A percentile compares a stretch with the other conserved stretches of the same genome.
These are phyloP conservation scores for Notocelia uddmanniana DNA, from an alignment of 2,888 invertebrate species.

Conservation along the genomic window DNA sequence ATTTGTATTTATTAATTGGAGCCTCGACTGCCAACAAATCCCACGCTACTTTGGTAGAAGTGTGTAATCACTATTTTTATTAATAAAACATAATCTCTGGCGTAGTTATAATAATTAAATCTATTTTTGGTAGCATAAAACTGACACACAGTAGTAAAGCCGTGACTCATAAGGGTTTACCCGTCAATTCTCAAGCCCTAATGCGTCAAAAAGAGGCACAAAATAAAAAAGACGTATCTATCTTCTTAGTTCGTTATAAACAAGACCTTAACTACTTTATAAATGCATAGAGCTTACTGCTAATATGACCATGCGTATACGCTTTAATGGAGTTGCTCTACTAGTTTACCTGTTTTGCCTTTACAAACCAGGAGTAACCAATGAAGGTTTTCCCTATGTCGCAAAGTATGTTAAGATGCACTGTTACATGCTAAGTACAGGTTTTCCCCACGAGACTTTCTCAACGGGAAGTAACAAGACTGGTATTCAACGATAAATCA, in stretches of 20 bases:
- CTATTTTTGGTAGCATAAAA: background rate
- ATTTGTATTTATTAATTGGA: no score
- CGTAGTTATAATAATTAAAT: no score
- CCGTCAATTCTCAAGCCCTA: conserved; percentile 3
- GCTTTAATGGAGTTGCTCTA: background rate
- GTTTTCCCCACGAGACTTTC: background rate
- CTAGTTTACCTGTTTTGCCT: background rate
- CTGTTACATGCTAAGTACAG: background rate
- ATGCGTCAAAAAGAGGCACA: background rate
- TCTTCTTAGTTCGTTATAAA: background rate
- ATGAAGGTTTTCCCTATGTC: conserved; percentile 1
- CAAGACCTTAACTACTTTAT: background rate
- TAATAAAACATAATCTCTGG: no score
- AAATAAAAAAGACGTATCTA: background rate
- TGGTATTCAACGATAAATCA: no score
- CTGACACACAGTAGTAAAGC: background rate
- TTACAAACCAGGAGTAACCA: conserved; percentile 1
- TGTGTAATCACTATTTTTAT: no score
- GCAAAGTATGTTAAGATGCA: background rate
- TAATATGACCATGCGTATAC: background rate
- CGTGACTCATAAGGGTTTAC: conserved; percentile 2
- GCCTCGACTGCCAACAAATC: no score
- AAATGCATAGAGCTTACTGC: background rate
- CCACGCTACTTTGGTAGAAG: no score
- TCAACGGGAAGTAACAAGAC: background rate